phyloP scores from a whole-genome alignment of 2,797 vertebrate genomes.

The Aratinga solstitialis region DNA sequence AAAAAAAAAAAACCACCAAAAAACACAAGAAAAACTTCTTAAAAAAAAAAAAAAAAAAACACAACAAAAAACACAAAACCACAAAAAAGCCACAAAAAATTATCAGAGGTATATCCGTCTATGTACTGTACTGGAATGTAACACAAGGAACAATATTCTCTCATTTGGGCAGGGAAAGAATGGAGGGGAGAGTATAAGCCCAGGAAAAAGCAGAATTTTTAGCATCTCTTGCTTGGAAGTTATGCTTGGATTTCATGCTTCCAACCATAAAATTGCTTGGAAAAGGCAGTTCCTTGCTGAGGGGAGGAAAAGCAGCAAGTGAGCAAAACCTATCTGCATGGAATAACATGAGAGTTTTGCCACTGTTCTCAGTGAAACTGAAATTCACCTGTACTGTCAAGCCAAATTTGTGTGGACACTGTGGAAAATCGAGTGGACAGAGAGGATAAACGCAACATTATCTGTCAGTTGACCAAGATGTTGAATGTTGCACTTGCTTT shows the following conservation, averaged over 20 bases:
- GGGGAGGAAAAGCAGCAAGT: not conserved
- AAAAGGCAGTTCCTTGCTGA: not conserved
- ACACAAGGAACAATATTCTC: not conserved
- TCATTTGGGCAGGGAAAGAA: not conserved
- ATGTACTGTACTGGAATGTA: not conserved
- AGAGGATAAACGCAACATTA: not conserved
- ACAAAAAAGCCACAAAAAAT: not conserved
- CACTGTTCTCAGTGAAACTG: not conserved
- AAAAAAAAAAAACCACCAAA: no score
- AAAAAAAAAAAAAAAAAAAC: not conserved
- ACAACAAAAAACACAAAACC: not conserved
- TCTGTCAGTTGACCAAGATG: not conserved
- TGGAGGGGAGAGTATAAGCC: not conserved
- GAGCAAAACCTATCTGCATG: not conserved
- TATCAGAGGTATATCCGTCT: not conserved
- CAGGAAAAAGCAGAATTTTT: not conserved
- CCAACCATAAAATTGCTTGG: not conserved
- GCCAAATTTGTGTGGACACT: not conserved
- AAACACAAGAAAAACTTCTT: no score
- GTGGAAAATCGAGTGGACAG: not conserved
- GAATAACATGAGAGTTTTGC: not conserved
- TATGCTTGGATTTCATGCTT: not conserved
- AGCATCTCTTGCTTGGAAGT: not conserved
- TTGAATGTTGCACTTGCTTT: not conserved
- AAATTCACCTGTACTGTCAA: not conserved